phyloP scores from a whole-genome alignment of 1,140 invertebrate species.

The Ditylenchus dipsaci region DNA sequence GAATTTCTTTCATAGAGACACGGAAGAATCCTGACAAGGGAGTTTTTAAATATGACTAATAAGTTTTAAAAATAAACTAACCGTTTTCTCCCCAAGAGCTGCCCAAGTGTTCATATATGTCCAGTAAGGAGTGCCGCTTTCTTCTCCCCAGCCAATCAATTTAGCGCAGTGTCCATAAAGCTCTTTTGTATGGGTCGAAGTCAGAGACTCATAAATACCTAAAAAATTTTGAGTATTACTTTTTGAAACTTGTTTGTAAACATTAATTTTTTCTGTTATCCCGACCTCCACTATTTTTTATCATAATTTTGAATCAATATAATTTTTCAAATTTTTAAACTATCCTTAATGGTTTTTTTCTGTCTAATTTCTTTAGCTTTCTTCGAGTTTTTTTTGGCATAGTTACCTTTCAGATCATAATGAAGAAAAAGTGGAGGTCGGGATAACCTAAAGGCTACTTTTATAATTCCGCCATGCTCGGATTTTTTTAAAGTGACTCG shows the following conservation, averaged over 20 bases:
- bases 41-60: neutral
- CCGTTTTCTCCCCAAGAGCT: conserved; percentile 42
- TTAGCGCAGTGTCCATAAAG: conserved; percentile 48
- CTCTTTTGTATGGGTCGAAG: conserved; percentile 17
- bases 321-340: no score
- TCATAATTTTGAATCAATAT: no score
- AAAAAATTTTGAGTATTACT: conserved; percentile 25
- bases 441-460: no score
- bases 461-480: no score
- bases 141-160: conserved; percentile 43
- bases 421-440: no score
- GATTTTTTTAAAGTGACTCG: no score
- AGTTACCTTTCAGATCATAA: no score
- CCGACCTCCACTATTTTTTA: no score
- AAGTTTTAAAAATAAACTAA: conserved; percentile 14
- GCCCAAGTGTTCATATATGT: conserved; percentile 41
- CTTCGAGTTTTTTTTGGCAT: no score
- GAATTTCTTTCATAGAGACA: conserved; percentile 31
- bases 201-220: conserved; percentile 41
- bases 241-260: neutral
- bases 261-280: no score
- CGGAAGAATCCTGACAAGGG: conserved; percentile 44
- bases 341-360: no score
- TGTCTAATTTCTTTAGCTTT: no score
- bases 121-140: conserved; percentile 37